Conservation (phyloP, 2,113 vertebrate species). For the Cairina moschata region DNA sequence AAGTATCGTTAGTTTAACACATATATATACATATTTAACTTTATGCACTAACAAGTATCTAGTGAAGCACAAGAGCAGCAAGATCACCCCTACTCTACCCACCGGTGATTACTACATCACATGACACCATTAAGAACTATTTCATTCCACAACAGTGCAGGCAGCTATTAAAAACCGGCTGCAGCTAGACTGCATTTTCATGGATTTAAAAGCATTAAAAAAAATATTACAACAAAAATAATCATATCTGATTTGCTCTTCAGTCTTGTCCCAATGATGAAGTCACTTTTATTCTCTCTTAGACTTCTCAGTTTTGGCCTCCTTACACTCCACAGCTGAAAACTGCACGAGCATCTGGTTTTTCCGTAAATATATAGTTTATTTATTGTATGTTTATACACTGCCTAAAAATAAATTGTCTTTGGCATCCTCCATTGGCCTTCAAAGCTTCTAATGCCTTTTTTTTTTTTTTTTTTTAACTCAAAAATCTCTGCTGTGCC, state of each 20-base stretch:
- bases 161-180: constrained; percentile 25
- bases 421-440: neutral
- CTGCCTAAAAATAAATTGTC: neutral
- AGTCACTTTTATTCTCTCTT: neutral
- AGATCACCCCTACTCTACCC: constrained; percentile 5
- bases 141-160: constrained; percentile 33
- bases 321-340: neutral
- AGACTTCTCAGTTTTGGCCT: neutral
- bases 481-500: neutral
- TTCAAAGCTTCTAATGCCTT: neutral
- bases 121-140: constrained; percentile 34
- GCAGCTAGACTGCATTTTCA: neutral
- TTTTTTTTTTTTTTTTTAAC: neutral
- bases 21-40: neutral
- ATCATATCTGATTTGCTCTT: neutral
- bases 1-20: neutral
- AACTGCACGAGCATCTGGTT: neutral
- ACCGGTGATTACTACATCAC: constrained; percentile 8
- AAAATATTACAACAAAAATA: neutral
- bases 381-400: neutral
- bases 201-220: neutral
- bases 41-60: neutral
- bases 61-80: neutral
- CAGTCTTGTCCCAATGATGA: neutral
- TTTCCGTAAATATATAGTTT: neutral